Evolutionary conservation across 2,888 invertebrate genomes (phyloP).

Genomic region (Latrodectus elegans): DNA sequence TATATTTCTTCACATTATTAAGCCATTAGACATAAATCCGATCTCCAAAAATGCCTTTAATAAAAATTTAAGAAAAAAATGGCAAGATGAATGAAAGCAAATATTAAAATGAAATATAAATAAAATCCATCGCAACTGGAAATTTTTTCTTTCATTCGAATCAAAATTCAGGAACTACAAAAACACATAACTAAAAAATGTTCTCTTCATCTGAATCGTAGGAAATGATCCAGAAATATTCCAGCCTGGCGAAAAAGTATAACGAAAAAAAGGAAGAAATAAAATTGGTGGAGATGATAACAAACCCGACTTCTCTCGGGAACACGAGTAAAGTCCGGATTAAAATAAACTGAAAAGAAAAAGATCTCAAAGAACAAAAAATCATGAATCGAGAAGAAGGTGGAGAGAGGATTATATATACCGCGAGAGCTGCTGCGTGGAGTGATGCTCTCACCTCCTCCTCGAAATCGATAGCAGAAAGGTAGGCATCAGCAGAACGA

Average conservation of each 20-base stretch:
- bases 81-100: too few relatives aligned
- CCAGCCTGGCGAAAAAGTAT: too few relatives aligned
- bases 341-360: slow-evolving; percentile 12
- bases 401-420: background rate
- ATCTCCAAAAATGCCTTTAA: too few relatives aligned
- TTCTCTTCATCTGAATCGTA: background rate
- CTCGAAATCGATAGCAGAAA: too few relatives aligned
- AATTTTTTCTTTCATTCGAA: background rate
- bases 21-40: too few relatives aligned
- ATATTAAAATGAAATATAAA: too few relatives aligned
- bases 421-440: background rate
- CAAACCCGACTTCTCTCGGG: slow-evolving; percentile 30
- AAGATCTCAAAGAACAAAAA: background rate
- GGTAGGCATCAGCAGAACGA: too few relatives aligned
- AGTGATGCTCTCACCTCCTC: background rate
- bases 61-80: too few relatives aligned
- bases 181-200: background rate
- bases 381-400: slow-evolving; percentile 1
- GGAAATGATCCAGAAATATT: background rate
- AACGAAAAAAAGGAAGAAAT: slow-evolving; percentile 5
- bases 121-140: too few relatives aligned
- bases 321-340: slow-evolving; percentile 28
- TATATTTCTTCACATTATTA: too few relatives aligned
- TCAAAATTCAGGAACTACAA: background rate
- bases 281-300: slow-evolving; percentile 5